These are phyloP conservation scores for Sialia sialis DNA, from an alignment of 2,113 vertebrate genomes.

Conservation along the genomic window DNA sequence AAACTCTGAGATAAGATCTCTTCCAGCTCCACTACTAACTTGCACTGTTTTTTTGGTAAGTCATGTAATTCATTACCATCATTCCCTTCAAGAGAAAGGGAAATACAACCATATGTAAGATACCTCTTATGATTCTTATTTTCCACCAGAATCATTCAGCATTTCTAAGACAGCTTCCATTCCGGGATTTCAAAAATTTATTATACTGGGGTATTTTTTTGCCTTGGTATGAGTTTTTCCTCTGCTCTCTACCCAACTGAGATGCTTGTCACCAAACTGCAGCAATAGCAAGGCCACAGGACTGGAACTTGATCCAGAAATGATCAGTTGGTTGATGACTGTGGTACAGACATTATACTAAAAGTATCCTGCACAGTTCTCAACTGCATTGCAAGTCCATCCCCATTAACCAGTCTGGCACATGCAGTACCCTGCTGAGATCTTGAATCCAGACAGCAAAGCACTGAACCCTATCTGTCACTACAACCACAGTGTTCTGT, in stretches of 20 bases:
- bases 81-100: not conserved
- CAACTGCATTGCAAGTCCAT: not conserved
- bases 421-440: not conserved
- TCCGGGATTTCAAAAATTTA: not conserved
- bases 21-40: not conserved
- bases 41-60: not conserved
- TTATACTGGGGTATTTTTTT: not conserved
- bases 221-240: not conserved
- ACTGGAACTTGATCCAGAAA: not conserved
- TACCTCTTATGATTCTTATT: not conserved
- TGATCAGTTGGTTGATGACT: not conserved
- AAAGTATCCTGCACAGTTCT: not conserved
- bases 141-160: not conserved
- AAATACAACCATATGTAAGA: not conserved
- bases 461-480: not conserved
- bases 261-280: not conserved
- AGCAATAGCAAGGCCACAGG: not conserved
- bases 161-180: not conserved
- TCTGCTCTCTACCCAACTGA: not conserved
- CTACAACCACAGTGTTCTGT: not conserved
- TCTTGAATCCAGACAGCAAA: not conserved
- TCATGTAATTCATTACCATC: not conserved
- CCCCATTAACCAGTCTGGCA: not conserved
- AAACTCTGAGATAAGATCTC: not conserved
- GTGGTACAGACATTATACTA: not conserved